Conservation (phyloP, 2,113 vertebrate species). For the Gobio gobio region DNA sequence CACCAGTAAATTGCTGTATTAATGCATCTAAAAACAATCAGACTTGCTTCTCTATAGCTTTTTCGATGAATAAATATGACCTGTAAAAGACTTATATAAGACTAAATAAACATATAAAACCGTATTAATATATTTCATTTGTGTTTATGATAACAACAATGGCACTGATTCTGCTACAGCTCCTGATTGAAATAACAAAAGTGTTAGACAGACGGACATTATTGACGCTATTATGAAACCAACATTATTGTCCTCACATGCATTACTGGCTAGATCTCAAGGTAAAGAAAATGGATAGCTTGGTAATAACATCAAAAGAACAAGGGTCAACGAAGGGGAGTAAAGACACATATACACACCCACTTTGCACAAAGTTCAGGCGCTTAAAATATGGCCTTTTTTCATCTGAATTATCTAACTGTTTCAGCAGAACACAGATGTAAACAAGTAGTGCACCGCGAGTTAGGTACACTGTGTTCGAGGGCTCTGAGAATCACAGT, state of each 20-base stretch:
- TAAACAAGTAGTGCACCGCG: conserved; percentile 29
- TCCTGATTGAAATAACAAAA: neutral
- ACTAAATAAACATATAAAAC: neutral
- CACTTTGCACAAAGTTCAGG: neutral
- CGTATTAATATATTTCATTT: too few species aligned
- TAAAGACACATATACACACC: neutral
- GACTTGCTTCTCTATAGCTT: neutral
- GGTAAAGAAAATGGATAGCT: neutral
- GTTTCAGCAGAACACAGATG: neutral
- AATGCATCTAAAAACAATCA: neutral
- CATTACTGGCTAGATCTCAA: neutral
- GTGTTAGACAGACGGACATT: too few species aligned
- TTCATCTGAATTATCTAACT: conserved; percentile 6
- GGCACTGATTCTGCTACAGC: neutral
- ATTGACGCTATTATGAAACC: neutral
- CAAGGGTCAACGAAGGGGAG: neutral
- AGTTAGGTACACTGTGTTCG: conserved; percentile 55
- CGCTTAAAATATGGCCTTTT: neutral
- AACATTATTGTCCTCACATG: neutral
- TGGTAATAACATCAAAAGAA: neutral
- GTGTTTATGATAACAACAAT: neutral
- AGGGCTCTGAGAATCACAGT: conserved; percentile 62
- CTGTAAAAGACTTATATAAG: neutral
- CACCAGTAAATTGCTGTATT: neutral
- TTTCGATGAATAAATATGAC: neutral